Evolutionary conservation across 2,797 vertebrate genomes (phyloP), one percentile per base, ranked within the genome.

Genomic region (Lepidocolaptes lacrymiger): DNA sequence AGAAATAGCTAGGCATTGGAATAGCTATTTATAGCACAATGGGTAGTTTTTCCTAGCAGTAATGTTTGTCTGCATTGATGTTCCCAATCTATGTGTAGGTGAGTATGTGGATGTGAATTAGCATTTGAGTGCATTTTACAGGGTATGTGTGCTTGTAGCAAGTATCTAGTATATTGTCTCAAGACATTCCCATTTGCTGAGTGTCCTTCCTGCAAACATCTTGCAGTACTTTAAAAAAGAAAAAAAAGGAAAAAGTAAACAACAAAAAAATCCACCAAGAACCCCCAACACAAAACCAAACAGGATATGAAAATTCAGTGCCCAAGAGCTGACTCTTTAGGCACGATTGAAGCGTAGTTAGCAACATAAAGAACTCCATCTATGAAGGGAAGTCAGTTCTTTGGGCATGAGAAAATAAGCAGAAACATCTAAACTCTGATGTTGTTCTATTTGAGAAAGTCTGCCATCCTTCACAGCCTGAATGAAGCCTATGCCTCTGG

Each of bases 251-350:
- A 41, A 61, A 95, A 71, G 81, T 94, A 8, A 32, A 18, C 85
- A 96, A 79, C 74, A 92, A 97, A 96, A 63, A 54, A 94, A 82
- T 5, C 15, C 39, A 32, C 28, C 36, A 72, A 66, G 69, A 89
- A 78, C 56, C 1, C 6, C 6, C 22, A 39, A 32, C 20, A 44
- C 39, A 94, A 97, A 97, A 96, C 91, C 87, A 97, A 98, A 97
- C 97, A 97, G 96, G 97, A 97, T 97, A 97, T 98, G 97, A 97
- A 97, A 97, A 92, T 96, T 64, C 85, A 80, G 64, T 97, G 96
- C 97, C 97, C 97, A 96, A 97, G 79, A 96, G 95, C 78, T 91
- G 95, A 97, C 91, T 96, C 85, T 97, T 97, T 81, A 97, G 95
- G 91, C 58, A 23, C 92, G 92, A 93, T 75, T 97, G 96, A 97